Conservation (phyloP, 2,797 vertebrate species). For the Syndactyla subalaris region DNA sequence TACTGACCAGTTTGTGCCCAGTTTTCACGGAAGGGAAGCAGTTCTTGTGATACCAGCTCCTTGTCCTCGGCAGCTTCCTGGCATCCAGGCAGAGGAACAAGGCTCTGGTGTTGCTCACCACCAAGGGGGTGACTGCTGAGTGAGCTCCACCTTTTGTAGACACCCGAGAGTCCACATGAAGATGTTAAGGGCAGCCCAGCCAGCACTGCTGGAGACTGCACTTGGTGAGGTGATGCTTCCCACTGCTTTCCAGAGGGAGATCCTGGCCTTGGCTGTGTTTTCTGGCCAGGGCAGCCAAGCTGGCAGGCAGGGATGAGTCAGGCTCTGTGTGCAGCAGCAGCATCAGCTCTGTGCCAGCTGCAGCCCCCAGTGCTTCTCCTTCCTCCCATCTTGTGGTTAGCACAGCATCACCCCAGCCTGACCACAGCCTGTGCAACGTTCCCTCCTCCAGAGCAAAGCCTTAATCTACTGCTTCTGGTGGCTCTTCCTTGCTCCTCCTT, state of each 20-base stretch:
- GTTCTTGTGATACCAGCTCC: neutral
- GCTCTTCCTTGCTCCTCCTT: neutral
- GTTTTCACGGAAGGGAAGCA: neutral
- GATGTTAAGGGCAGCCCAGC: neutral
- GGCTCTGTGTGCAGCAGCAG: neutral
- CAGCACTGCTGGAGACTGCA: neutral
- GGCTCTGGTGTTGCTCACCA: neutral
- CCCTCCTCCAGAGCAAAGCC: neutral
- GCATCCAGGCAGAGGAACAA: neutral
- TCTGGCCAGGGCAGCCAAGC: neutral
- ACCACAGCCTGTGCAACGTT: neutral
- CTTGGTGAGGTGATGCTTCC: neutral
- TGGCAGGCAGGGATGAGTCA: neutral
- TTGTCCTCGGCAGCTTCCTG: neutral
- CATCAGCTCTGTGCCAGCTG: neutral
- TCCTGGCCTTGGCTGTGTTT: neutral
- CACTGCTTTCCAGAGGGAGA: neutral
- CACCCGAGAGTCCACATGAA: neutral
- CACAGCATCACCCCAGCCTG: neutral
- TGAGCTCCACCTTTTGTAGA: neutral
- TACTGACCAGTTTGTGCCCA: neutral
- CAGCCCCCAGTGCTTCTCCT: neutral
- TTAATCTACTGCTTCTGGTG: neutral
- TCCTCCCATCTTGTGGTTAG: slow-evolving; percentile 1
- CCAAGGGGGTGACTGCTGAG: neutral